These are phyloP conservation scores for Lagopus muta DNA, from an alignment of 2,113 vertebrate species.

Conservation along the genomic window DNA sequence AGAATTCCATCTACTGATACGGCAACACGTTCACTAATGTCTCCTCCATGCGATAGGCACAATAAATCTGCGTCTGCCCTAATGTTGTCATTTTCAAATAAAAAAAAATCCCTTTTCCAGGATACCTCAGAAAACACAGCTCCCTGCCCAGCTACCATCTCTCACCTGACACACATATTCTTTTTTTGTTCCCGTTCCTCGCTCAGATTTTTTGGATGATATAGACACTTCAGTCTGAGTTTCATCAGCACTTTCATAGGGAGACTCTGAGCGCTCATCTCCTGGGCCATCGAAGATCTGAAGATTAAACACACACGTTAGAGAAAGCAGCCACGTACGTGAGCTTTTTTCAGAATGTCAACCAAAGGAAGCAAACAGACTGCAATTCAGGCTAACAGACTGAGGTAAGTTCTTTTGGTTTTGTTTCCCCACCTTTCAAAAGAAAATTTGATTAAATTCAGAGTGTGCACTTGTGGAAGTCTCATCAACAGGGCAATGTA, in stretches of 20 bases:
- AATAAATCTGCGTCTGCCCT: neutral
- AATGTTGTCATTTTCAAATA: neutral
- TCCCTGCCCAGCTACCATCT: neutral
- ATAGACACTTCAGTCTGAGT: conserved; percentile 79
- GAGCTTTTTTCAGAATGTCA: neutral
- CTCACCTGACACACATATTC: conserved; percentile 94
- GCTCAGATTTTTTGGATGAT: conserved; percentile 88
- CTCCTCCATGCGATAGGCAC: neutral
- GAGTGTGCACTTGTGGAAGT: neutral
- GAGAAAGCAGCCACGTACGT: neutral
- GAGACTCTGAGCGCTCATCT: conserved; percentile 91
- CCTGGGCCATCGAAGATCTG: conserved; percentile 85
- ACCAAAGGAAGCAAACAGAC: neutral
- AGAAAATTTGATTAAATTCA: neutral
- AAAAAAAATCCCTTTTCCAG: neutral
- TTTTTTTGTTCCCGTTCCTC: conserved; percentile 83
- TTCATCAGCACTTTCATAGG: conserved; percentile 91
- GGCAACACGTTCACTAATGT: neutral
- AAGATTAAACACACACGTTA: conserved; percentile 65
- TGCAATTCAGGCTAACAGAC: neutral
- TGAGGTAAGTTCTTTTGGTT: neutral
- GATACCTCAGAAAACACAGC: neutral
- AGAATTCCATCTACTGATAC: neutral
- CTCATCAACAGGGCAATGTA: neutral
- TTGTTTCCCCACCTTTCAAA: neutral